These are phyloP conservation scores for Popillia japonica DNA, from an alignment of 1,140 invertebrate genomes.

Conservation along the genomic window DNA sequence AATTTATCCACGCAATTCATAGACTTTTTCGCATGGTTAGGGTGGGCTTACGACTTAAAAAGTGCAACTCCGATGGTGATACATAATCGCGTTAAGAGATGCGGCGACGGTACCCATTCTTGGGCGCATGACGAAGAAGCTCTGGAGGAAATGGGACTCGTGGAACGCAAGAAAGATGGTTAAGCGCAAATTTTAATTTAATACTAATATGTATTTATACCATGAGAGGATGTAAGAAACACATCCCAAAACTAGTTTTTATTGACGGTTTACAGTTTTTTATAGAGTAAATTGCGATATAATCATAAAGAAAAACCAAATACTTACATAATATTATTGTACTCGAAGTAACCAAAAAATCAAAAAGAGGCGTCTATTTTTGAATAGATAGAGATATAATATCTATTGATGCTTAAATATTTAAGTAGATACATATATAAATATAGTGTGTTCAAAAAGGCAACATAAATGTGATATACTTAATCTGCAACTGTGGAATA, in stretches of 20 bases:
- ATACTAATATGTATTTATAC: no score
- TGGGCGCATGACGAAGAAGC: constrained; percentile 65
- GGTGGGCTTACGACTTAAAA: constrained; percentile 79
- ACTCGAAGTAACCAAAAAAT: no score
- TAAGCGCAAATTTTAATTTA: not conserved
- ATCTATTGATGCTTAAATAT: not conserved
- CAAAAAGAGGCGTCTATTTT: no score
- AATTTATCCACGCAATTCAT: constrained; percentile 79
- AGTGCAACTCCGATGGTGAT: constrained; percentile 72
- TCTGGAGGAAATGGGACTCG: constrained; percentile 50
- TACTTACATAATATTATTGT: no score
- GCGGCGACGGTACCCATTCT: constrained; percentile 69
- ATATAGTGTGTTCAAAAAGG: not conserved
- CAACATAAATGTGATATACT: constrained; percentile 1
- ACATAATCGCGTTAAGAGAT: constrained; percentile 65
- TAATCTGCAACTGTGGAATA: not conserved
- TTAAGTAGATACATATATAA: not conserved
- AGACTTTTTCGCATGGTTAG: constrained; percentile 73
- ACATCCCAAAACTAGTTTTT: no score
- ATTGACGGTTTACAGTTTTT: no score
- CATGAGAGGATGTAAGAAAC: no score
- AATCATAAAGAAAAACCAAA: no score
- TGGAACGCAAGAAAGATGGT: constrained; percentile 32
- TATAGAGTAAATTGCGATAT: no score
- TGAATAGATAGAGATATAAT: no score